Percentiles rank a stretch among this genome's conserved stretches.
Evolutionary conservation across 2,888 invertebrate species (phyloP).

Genomic region (Microplitis manilae): DNA sequence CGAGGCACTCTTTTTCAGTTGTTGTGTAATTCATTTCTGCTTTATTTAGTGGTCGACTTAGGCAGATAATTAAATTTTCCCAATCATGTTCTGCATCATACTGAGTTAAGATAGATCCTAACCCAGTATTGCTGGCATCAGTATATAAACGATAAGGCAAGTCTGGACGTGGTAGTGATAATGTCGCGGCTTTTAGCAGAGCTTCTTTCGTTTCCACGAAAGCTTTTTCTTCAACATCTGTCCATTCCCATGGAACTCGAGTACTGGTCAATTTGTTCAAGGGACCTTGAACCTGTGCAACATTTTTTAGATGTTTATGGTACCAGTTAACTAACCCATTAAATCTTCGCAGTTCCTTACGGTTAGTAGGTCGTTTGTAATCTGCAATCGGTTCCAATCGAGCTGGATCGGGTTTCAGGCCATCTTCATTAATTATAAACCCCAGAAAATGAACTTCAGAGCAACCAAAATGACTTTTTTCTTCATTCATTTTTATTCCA

Average conservation of each 20-base stretch:
- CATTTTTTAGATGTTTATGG: not conserved
- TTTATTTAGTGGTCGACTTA: constrained; percentile 38
- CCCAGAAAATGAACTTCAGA: too few relatives aligned
- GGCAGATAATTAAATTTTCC: not conserved
- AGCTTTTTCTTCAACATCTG: not conserved
- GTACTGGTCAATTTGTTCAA: not conserved
- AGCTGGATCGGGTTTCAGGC: constrained; percentile 40
- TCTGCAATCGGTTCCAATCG: not conserved
- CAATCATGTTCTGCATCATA: not conserved
- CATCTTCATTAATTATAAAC: constrained; percentile 16
- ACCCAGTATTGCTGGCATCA: constrained; percentile 10
- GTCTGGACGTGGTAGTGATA: not conserved
- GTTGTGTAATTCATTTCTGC: not conserved
- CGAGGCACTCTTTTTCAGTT: constrained; percentile 41
- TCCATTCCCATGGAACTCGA: constrained; percentile 6
- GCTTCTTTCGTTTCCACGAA: constrained; percentile 2
- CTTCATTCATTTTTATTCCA: too few relatives aligned
- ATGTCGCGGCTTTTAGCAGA: not conserved
- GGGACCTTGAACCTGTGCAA: not conserved
- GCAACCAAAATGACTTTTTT: too few relatives aligned
- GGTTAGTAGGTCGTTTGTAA: not conserved
- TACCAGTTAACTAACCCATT: constrained; percentile 19
- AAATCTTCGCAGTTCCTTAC: not conserved
- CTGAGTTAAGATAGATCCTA: constrained; percentile 3
- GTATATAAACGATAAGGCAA: constrained; percentile 10